Percentiles rank a stretch among this genome's conserved stretches.
phyloP scores from a whole-genome alignment of 2,797 vertebrate genomes.

The Paedocypris micromegethes region DNA sequence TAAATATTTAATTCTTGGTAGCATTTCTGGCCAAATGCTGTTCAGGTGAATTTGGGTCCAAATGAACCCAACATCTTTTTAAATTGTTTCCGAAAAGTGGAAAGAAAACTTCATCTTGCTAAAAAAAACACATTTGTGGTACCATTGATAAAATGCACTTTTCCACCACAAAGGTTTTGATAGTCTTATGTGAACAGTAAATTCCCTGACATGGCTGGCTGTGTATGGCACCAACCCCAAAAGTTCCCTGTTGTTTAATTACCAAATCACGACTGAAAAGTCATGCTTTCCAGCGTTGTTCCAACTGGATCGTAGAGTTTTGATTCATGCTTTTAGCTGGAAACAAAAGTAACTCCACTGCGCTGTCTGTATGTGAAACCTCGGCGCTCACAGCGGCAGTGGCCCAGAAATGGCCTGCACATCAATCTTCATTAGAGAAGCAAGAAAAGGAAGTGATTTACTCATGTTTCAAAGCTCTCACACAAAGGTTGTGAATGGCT shows the following conservation, averaged over 20 bases:
- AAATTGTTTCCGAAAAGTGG: conserved; percentile 20
- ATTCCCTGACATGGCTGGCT: conserved; percentile 62
- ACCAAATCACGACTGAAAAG: conserved; percentile 64
- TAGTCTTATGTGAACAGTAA: conserved; percentile 59
- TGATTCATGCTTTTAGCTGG: conserved; percentile 8
- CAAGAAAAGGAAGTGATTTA: background rate
- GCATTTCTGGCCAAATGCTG: too few relatives aligned
- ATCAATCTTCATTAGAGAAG: conserved; percentile 1
- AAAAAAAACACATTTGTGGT: conserved; percentile 60
- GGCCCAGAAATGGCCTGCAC: background rate
- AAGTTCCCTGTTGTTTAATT: conserved; percentile 65
- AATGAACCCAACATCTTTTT: too few relatives aligned
- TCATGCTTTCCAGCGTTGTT: conserved; percentile 49
- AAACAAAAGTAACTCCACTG: conserved; percentile 1
- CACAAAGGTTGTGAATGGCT: conserved; percentile 5
- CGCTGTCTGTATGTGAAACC: background rate
- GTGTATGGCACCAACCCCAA: conserved; percentile 54
- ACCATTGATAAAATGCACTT: conserved; percentile 65
- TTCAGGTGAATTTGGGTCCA: too few relatives aligned
- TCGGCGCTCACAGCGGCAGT: background rate
- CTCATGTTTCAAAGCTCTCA: conserved; percentile 4
- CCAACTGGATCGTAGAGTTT: conserved; percentile 28
- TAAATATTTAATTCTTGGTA: too few relatives aligned
- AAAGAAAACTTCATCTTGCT: conserved; percentile 50
- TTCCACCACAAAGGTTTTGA: conserved; percentile 64